phyloP scores from a whole-genome alignment of 2,888 invertebrate species.

The Drosophila pseudotakahashii region DNA sequence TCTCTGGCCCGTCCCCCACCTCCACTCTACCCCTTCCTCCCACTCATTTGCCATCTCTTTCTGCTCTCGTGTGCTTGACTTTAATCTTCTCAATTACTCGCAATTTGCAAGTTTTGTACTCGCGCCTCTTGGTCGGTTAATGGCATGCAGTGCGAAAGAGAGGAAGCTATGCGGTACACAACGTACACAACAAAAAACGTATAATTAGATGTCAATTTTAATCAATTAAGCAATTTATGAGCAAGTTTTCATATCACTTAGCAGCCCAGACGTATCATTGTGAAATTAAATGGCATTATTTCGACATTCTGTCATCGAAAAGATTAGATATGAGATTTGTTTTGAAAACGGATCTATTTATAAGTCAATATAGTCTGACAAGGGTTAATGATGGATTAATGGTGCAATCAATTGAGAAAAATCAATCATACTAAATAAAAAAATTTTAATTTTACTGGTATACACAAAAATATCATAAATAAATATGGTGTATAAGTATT shows the following conservation, averaged over 20 bases:
- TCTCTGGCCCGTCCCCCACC: neutral
- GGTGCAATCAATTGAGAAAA: too few species aligned
- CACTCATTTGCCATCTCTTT: constrained; percentile 23
- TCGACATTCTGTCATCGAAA: constrained; percentile 1
- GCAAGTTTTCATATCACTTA: constrained; percentile 14
- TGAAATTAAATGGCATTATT: constrained; percentile 17
- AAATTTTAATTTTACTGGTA: too few species aligned
- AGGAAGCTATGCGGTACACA: constrained; percentile 13
- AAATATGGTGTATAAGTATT: too few species aligned
- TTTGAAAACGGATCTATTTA: neutral
- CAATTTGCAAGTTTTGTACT: constrained; percentile 77
- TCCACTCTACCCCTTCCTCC: neutral
- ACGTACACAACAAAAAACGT: constrained; percentile 27
- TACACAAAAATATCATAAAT: too few species aligned
- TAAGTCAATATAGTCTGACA: neutral
- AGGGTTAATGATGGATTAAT: neutral
- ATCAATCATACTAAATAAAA: neutral
- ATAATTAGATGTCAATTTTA: constrained; percentile 38
- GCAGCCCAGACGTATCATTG: constrained; percentile 23
- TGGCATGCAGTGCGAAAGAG: constrained; percentile 31
- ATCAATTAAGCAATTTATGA: constrained; percentile 35
- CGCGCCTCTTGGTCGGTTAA: constrained; percentile 38
- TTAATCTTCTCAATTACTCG: constrained; percentile 81
- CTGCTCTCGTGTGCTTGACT: constrained; percentile 65
- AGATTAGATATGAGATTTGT: constrained; percentile 1